Base-by-base conservation (phyloP, 64 coral and sea anemone genomes). In the Montipora cactus region DNA sequence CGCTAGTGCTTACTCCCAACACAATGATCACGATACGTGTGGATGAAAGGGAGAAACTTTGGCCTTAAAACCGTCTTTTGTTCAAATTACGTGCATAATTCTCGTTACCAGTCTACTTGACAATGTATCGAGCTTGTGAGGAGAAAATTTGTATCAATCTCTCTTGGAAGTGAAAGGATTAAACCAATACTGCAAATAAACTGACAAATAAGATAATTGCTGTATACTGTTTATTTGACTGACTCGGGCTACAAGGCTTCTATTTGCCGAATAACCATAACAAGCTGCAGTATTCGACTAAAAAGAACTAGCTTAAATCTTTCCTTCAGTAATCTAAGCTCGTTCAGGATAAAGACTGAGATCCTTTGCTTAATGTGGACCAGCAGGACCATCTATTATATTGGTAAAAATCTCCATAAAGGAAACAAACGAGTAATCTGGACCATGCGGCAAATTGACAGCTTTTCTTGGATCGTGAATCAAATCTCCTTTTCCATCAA, bases 321-420 rank as follows among this genome's bases (percentile, higher is more conserved):
- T 0, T 15, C 11, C 61, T 14, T 64, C 52, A 55, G 52, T 12
- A 64, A 64, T 64, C 7, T 19, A 14, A 64, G 61, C 14, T 64
- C 3, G 9, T 64, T 25, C 11, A 11, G 80, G 14, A 16, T 47
- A 19, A 2, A 22, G 59, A 58, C 28, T 28, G 28, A 83, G 57
- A 64, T 10, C 5, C 4, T 14, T 22, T 3, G 80, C 80, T 83
- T 67, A 64, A 64, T 15, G 61, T 16, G 61, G 61, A 37, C 28
- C 28, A 37, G 61, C 61, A 21, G 12, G 57, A 66, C 80, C 80
- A 83, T 83, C 80, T 44, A 83, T 83, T 45, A 83, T 83, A 18
- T 83, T 67, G 4, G 59, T 83, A 64, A 47, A 67, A 58, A 83
- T 83, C 80, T 83, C 44, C 80, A 83, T 83, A n/a, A 83, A 83